phyloP scores from a whole-genome alignment of 2,113 vertebrate species.

The Dunckerocampus dactyliophorus region DNA sequence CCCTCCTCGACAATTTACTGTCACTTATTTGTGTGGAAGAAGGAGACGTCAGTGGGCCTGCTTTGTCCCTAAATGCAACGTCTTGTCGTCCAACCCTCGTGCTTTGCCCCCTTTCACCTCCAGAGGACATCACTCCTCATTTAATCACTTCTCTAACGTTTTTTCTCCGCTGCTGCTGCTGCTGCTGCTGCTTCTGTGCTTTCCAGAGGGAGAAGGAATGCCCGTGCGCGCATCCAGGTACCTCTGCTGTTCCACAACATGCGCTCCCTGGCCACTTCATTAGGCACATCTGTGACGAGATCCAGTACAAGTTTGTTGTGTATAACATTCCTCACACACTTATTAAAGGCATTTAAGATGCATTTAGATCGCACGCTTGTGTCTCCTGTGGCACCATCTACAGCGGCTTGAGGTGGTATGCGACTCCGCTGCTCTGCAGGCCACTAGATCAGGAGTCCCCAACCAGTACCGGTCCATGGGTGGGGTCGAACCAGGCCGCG shows the following conservation, averaged over 20 bases:
- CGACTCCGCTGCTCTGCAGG: too few species aligned
- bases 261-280: not conserved
- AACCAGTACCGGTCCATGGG: too few species aligned
- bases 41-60: conserved; percentile 32
- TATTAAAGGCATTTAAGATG: too few species aligned
- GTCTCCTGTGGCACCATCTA: too few species aligned
- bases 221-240: conserved; percentile 97
- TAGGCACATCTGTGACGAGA: not conserved
- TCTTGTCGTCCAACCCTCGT: conserved; percentile 28
- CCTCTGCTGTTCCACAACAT: conserved; percentile 45
- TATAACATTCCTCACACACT: too few species aligned
- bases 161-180: conserved; percentile 69
- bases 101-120: conserved; percentile 35
- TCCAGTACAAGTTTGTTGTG: too few species aligned
- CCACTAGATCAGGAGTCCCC: too few species aligned
- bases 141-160: conserved; percentile 76
- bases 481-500: too few species aligned
- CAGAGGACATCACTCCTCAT: conserved; percentile 41
- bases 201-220: conserved; percentile 99
- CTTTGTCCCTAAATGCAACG: conserved; percentile 29
- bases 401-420: too few species aligned
- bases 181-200: conserved; percentile 59
- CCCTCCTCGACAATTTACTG: conserved; percentile 28
- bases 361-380: too few species aligned
- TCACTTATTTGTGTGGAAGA: conserved; percentile 15